Base-by-base conservation (phyloP, 2,113 vertebrate genomes). In the Emydocephalus ijimae region DNA sequence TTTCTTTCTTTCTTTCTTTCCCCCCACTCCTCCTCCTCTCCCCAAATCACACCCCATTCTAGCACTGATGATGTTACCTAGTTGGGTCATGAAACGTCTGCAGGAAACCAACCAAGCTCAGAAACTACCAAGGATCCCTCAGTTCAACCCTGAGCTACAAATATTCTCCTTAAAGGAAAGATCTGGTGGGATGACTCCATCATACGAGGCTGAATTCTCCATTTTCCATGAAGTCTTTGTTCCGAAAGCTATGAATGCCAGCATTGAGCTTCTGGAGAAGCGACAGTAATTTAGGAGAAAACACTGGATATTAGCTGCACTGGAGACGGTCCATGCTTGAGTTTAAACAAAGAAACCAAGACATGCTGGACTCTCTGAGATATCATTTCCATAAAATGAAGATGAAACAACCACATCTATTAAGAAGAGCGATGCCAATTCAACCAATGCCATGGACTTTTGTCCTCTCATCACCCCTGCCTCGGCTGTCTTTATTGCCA, bases 401-500 rank as follows among this genome's bases (percentile, higher is more conserved):
- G 94, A 50, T 52, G 89, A 96, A 92, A 90, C 69, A 24, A 85
- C 89, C 94, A 89, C 88, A 29, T 94, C 92, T 81, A 52, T 57
- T 91, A 89, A 57, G 91, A 0, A 20, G 74, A 26, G 88, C 11
- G 26, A 61, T 8, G 89, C 4, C 92, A 88, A 29, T 59, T 91
- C 94, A 92, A 92, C 90, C 0, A 1, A 92, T 94, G 95, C 48
- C 93, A 93, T 64, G 81, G 88, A 89, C 85, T 56, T 56, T 34
- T 23, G 2, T 18, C 93, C 90, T 94, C 14, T 85, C 56, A 90
- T 1, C 39, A 86, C 21, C 91, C 91, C 95, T 94, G 94, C 90
- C 14, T 1, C 45, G 92, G 94, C 93, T 92, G 94, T 91, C 93
- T 95, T 93, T 93, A 85, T 8, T 45, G 93, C 94, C 34, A 23